These are phyloP conservation scores for Tangara arthus DNA, from an alignment of 2,797 vertebrate genomes.

Conservation along the genomic window DNA sequence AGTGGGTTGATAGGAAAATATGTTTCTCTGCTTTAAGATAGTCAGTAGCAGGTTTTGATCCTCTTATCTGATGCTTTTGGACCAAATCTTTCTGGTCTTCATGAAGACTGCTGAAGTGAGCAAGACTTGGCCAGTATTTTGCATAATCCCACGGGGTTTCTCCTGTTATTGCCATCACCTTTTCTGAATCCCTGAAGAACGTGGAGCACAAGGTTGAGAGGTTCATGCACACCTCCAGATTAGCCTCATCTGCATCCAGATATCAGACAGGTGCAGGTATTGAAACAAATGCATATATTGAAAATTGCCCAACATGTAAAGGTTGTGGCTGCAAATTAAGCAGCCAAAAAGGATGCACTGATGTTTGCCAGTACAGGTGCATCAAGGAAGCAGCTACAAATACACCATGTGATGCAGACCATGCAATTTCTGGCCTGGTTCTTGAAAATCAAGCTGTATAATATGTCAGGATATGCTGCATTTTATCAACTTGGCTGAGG, in stretches of 20 bases:
- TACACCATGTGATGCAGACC: neutral
- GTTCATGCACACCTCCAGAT: constrained; percentile 15
- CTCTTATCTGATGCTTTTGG: constrained; percentile 11
- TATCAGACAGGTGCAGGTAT: neutral
- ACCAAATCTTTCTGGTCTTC: constrained; percentile 23
- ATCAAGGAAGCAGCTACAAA: neutral
- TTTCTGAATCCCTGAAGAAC: neutral
- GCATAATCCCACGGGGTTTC: neutral
- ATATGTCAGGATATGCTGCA: neutral
- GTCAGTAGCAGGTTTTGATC: constrained; percentile 31
- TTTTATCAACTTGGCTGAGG: neutral
- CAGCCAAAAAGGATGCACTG: neutral
- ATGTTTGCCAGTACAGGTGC: neutral
- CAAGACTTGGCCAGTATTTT: neutral
- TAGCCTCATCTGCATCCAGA: neutral
- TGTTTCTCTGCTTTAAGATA: neutral
- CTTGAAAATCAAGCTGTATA: neutral
- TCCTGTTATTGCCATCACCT: neutral
- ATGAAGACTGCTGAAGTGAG: neutral
- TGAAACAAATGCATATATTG: neutral
- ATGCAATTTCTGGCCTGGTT: neutral
- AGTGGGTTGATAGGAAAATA: constrained; percentile 16
- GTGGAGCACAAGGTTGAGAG: neutral
- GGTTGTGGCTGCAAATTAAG: neutral
- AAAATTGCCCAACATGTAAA: neutral